Percentiles rank a stretch among this genome's conserved stretches.
These are phyloP conservation scores for Lasius fuliginosus DNA, from an alignment of 2,888 invertebrate genomes.

Conservation along the genomic window DNA sequence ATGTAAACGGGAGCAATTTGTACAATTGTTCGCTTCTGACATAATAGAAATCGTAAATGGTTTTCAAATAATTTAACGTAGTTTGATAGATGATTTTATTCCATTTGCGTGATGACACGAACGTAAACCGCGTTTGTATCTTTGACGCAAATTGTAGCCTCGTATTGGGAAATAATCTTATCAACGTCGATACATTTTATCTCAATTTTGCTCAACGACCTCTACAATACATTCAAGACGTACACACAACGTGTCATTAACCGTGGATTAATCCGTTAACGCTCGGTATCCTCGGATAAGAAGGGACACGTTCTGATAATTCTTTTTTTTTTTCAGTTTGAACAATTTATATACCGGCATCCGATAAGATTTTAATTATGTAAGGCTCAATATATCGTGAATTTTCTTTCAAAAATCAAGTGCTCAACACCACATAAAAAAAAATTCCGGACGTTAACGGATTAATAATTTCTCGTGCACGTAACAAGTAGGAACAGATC, in stretches of 20 bases:
- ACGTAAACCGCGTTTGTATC: background rate
- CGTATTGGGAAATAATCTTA: background rate
- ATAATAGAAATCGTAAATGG: constrained; percentile 10
- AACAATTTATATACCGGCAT: background rate
- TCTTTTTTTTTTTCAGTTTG: background rate
- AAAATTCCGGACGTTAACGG: constrained; percentile 13
- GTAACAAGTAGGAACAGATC: constrained; percentile 46
- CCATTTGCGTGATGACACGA: background rate
- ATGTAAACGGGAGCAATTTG: background rate
- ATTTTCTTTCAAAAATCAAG: background rate
- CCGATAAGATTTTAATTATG: background rate
- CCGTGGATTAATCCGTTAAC: constrained; percentile 24
- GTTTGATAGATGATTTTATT: constrained; percentile 1
- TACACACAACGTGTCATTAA: constrained; percentile 14
- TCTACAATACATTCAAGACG: constrained; percentile 25
- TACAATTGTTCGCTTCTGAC: constrained; percentile 30
- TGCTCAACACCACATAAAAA: background rate
- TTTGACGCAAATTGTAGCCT: background rate
- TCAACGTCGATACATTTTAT: background rate
- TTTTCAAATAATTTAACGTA: constrained; percentile 20
- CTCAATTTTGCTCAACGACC: constrained; percentile 3
- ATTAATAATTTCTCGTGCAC: constrained; percentile 36
- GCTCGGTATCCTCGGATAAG: background rate
- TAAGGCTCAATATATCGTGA: background rate
- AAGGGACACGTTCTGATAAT: background rate